Evolutionary conservation across 2,888 invertebrate species (phyloP), one percentile per base, ranked within the genome.

Genomic region (Papilio protenor): DNA sequence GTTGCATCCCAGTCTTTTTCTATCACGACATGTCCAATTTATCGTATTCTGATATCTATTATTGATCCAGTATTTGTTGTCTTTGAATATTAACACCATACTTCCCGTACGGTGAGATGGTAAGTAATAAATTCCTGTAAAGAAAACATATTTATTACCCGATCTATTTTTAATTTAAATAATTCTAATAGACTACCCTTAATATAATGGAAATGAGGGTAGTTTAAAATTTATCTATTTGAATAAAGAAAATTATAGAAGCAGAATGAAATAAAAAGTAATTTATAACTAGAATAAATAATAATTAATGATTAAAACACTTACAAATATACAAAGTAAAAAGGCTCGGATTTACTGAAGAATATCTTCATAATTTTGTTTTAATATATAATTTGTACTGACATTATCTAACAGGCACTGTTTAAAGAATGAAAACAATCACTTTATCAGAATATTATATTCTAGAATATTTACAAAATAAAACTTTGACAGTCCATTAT

Each of bases 11-110:
- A 94, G 83, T 0, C 93, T 84, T 80, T 94, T 94, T 23, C 94
- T 86, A 75, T 94, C 94, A 77, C 93, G 86, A 82, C 94, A 94
- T 0, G 94, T 94, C 94, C 94, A 94, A 77, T 94, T 94, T 33
- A 94, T 94, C 0, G 94, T 94, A 82, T 94, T 94, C 84, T 94
- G 94, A 77, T 94, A 94, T 14, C 94, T 87, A 76, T 94, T 94
- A 84, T 94, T 94, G 82, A 94, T 93, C 94, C 94, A 94, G 79
- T 92, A 94, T 82, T 94, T 94, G 86, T 94, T 94, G 82, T 94
- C 94, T 79, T 94, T 92, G 85, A 90, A 94, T 83, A 94, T 94
- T 75, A 94, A 85, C 57, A 94, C 94, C 94, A 94, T 94, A 81
- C 94, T 94, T 59, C 94, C 94, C 0, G 92, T 90, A n/a, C 94